Conservation (phyloP, 1,140 invertebrate genomes). For the Centruroides vittatus region DNA sequence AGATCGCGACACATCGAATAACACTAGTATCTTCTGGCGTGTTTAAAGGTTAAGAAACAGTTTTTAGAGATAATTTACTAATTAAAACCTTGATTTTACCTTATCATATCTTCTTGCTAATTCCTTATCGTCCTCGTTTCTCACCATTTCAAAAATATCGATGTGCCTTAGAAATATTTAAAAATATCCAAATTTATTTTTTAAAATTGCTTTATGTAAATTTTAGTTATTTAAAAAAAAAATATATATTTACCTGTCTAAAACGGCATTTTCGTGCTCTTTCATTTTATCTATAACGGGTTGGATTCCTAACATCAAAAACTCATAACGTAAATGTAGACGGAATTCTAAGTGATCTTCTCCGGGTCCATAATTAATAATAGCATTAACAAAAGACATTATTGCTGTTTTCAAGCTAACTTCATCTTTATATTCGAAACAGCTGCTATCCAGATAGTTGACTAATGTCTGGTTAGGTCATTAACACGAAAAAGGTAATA, state of each 20-base stretch:
- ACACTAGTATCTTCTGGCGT: background rate
- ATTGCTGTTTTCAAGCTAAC: conserved; percentile 87
- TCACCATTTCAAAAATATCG: conserved; percentile 97
- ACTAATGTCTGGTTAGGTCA: too few relatives aligned
- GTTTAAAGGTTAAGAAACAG: background rate
- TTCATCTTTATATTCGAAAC: conserved; percentile 51
- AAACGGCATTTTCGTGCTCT: conserved; percentile 80
- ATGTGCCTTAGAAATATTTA: conserved; percentile 40
- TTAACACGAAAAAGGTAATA: too few relatives aligned
- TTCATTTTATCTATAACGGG: conserved; percentile 87
- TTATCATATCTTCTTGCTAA: conserved; percentile 73
- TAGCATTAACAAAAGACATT: conserved; percentile 96
- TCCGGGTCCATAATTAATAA: conserved; percentile 89
- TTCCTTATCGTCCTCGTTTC: conserved; percentile 92
- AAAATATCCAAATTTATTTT: too few relatives aligned
- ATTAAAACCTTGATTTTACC: conserved; percentile 24
- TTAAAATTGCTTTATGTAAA: too few relatives aligned
- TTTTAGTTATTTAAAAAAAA: background rate
- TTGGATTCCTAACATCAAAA: conserved; percentile 92
- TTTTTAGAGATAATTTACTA: background rate
- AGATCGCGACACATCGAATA: background rate
- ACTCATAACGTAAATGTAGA: conserved; percentile 86
- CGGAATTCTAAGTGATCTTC: conserved; percentile 92
- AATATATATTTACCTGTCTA: conserved; percentile 48
- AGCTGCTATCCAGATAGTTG: too few relatives aligned